phyloP scores from a whole-genome alignment of 2,113 vertebrate genomes.

The Suricata suricatta region DNA sequence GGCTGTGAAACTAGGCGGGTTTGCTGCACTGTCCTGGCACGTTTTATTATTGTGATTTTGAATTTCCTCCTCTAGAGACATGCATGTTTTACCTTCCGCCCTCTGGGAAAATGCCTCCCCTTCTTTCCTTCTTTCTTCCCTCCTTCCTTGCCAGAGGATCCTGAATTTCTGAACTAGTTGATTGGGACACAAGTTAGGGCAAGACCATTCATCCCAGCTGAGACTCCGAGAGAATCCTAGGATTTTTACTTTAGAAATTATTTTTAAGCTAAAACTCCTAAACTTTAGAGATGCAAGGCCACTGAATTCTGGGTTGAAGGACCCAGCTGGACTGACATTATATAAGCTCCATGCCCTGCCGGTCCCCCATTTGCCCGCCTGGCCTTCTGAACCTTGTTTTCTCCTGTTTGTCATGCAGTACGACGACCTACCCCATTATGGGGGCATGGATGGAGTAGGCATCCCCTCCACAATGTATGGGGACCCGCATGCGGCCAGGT shows the following conservation, averaged over 20 bases:
- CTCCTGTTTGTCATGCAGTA: constrained; percentile 91
- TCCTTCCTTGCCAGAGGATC: constrained; percentile 66
- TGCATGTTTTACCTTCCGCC: constrained; percentile 67
- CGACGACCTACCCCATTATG: constrained; percentile 99
- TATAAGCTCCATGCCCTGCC: constrained; percentile 44
- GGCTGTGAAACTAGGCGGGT: constrained; percentile 64
- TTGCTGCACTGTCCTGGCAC: constrained; percentile 69
- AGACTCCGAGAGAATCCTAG: constrained; percentile 37
- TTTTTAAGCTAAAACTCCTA: constrained; percentile 34
- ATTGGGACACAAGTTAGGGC: constrained; percentile 66
- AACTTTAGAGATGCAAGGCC: constrained; percentile 50
- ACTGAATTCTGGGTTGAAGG: constrained; percentile 37
- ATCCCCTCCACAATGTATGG: constrained; percentile 99
- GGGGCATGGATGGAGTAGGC: constrained; percentile 98
- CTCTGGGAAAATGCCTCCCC: constrained; percentile 65
- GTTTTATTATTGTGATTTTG: constrained; percentile 79
- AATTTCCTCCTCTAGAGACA: constrained; percentile 69
- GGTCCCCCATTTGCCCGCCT: neutral
- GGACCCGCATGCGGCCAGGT: constrained; percentile 96
- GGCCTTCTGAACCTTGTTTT: constrained; percentile 79
- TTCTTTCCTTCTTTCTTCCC: constrained; percentile 61
- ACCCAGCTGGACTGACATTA: constrained; percentile 59
- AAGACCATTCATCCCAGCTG: constrained; percentile 42
- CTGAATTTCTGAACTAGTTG: constrained; percentile 61
- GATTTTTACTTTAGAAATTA: constrained; percentile 42